phyloP scores from a whole-genome alignment of 2,113 vertebrate species.

The Indri indri region DNA sequence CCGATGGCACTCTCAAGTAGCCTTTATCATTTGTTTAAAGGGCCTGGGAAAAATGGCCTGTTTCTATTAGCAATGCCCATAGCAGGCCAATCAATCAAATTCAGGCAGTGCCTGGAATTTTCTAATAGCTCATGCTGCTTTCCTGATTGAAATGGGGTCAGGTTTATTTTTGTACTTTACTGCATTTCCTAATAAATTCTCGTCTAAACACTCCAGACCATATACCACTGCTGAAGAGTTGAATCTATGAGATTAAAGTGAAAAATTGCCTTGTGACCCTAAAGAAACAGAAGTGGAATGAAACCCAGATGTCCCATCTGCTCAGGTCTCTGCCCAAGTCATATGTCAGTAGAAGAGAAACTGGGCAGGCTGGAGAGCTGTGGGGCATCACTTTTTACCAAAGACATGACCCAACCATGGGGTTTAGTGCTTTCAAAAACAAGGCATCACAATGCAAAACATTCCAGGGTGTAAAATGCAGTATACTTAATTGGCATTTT shows the following conservation, averaged over 20 bases:
- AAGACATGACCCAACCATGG: background rate
- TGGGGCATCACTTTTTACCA: background rate
- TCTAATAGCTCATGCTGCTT: conserved; percentile 38
- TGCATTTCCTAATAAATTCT: conserved; percentile 43
- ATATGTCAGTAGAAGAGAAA: background rate
- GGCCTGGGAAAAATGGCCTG: background rate
- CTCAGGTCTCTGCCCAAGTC: background rate
- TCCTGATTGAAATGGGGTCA: conserved; percentile 65
- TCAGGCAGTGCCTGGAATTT: conserved; percentile 14
- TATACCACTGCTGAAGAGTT: background rate
- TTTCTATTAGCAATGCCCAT: background rate
- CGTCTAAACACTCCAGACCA: conserved; percentile 16
- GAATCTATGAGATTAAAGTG: background rate
- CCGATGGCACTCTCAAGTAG: background rate
- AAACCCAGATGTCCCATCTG: conserved; percentile 46
- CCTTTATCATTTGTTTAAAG: background rate
- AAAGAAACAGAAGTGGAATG: conserved; percentile 42
- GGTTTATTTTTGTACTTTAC: conserved; percentile 37
- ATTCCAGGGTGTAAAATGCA: conserved; percentile 51
- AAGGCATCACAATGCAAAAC: conserved; percentile 22
- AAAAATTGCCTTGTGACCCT: conserved; percentile 17
- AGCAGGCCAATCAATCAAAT: conserved; percentile 57
- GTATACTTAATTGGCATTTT: conserved; percentile 67
- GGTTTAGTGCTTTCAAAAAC: conserved; percentile 48
- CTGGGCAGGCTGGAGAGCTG: background rate